Conservation (phyloP, 2,797 vertebrate species). For the Hylomyscus alleni region DNA sequence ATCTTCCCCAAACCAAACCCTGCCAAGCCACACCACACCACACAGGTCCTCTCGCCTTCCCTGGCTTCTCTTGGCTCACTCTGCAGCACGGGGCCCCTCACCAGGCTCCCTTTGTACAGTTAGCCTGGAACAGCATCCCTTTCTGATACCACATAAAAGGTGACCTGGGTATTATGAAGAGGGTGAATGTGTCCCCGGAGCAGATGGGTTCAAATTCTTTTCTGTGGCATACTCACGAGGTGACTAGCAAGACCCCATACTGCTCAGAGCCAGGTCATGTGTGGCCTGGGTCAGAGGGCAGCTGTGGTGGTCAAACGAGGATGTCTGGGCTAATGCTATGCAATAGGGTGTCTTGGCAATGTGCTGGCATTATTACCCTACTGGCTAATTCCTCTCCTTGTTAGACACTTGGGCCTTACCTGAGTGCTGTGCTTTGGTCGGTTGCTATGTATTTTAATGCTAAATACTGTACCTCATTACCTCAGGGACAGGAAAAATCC, state of each 20-base stretch:
- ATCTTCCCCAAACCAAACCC: background rate
- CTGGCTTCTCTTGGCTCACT: background rate
- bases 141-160: background rate
- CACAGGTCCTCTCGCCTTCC: background rate
- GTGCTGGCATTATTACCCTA: too few species aligned
- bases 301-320: background rate
- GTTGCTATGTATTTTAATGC: background rate
- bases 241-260: background rate
- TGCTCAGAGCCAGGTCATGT: background rate
- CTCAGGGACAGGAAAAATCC: background rate
- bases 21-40: background rate
- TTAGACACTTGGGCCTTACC: background rate
- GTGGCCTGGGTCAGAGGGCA: background rate
- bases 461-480: background rate
- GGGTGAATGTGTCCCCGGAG: background rate
- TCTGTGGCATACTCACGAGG: background rate
- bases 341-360: background rate
- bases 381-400: background rate
- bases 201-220: background rate
- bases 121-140: background rate
- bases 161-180: background rate
- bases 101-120: accelerated
- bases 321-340: background rate
- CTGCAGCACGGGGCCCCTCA: background rate
- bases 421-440: background rate